Base-by-base conservation (phyloP, 2,888 invertebrate genomes). In the Lordiphosa fenestrarum region DNA sequence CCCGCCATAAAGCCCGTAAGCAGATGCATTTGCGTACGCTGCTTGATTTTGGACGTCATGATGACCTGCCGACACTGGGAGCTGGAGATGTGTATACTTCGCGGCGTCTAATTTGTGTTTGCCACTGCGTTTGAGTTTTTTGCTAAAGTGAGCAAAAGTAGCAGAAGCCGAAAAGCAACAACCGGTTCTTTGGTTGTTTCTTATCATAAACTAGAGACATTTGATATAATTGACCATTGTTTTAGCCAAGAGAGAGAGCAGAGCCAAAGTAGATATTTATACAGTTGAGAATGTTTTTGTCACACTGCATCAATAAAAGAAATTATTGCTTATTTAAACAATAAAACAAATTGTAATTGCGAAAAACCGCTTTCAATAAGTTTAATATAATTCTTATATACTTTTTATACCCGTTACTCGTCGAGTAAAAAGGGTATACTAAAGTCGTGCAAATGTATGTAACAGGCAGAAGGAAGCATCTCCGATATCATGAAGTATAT, bases 1-100 rank as follows among this genome's bases (percentile, higher is more conserved):
- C 86, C 86, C 13, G 66, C 69, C 5, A 71, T 70, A 49, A 87
- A 87, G 10, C 87, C 87, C 10, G 68, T 62, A 6, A 86, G 40
- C 15, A 80, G 63, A 7, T 75, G 72, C 52, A 87, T 30, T 39
- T 82, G 87, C 3, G 66, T 60, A 35, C 64, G 78, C 37, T 56
- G 25, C 40, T 49, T 54, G 23, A 46, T 44, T 49, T 56, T 68
- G 33, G 59, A 57, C 42, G 53, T 53, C 78, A 73, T 67, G 46
- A 30, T 30, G 30, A 30, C 30, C 30, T 30, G 35, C 21, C 12
- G 30, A 3, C 30, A 9, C 42, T 23, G 13, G 13, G 12, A 10
- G 7, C 42, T 3, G n/a, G 38, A 47, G 72, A 33, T 80, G 67
- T 78, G 64, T 78, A 63, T 78, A 84, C 80, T 74, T 44, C 5